These are phyloP conservation scores for Chironomus striatipennis DNA, from an alignment of 1,140 invertebrate species.

Conservation along the genomic window DNA sequence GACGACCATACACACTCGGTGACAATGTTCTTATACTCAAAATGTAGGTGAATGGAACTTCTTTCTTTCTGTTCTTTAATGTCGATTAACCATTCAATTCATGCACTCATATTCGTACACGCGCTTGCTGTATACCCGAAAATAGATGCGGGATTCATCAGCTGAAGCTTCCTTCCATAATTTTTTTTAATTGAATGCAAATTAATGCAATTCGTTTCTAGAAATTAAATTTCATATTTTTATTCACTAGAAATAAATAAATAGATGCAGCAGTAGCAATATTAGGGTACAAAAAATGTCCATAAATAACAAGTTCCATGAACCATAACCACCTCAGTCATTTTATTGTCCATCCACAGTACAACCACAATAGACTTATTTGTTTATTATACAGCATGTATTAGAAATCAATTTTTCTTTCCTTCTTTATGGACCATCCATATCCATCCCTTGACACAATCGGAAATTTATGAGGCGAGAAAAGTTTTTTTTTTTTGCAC, in stretches of 20 bases:
- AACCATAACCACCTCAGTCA: neutral
- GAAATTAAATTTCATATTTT: too few species aligned
- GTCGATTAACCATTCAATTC: neutral
- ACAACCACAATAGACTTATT: neutral
- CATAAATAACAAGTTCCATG: neutral
- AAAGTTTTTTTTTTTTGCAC: conserved; percentile 9
- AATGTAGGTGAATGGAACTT: conserved; percentile 12
- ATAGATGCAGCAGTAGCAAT: neutral
- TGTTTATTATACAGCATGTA: neutral
- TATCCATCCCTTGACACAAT: neutral
- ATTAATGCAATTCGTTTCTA: conserved; percentile 13
- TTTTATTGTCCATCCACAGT: neutral
- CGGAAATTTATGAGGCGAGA: neutral
- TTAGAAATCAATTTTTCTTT: too few species aligned
- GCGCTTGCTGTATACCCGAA: neutral
- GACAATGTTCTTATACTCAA: neutral
- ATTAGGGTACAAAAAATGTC: conserved; percentile 1
- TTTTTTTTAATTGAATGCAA: neutral
- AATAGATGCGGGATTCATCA: neutral
- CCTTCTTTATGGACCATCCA: neutral
- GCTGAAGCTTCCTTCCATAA: neutral
- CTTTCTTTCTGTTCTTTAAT: neutral
- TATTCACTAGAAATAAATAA: neutral
- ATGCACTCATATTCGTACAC: neutral
- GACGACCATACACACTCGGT: neutral